These are phyloP conservation scores for Lethenteron reissneri DNA, from an alignment of 2,113 vertebrate genomes.

Conservation along the genomic window DNA sequence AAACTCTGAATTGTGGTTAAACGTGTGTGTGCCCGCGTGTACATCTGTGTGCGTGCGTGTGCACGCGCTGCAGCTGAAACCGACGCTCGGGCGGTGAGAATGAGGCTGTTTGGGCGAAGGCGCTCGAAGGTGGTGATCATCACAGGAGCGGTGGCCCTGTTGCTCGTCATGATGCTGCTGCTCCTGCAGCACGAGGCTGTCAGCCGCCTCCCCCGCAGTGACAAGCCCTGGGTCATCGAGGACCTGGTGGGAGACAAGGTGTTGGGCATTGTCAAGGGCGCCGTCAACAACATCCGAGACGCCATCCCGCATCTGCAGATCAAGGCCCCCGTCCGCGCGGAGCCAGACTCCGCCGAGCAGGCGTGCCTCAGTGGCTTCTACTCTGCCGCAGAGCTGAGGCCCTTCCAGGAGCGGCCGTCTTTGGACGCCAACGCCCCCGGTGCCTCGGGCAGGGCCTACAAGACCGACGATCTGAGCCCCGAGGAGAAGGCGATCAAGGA, in stretches of 20 bases:
- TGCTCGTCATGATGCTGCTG: not conserved
- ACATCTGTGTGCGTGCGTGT: too few species aligned
- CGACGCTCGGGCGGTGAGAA: not conserved
- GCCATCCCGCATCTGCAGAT: conserved; percentile 94
- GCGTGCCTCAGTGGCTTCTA: conserved; percentile 59
- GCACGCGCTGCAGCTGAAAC: too few species aligned
- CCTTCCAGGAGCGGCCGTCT: conserved; percentile 45
- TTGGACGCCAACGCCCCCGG: conserved; percentile 60
- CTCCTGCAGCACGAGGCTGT: not conserved
- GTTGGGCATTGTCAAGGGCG: conserved; percentile 61
- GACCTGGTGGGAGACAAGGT: conserved; percentile 33
- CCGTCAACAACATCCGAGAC: conserved; percentile 74
- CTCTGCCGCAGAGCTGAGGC: conserved; percentile 51
- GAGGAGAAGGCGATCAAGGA: conserved; percentile 70
- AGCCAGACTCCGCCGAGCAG: conserved; percentile 22
- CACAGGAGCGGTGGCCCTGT: not conserved
- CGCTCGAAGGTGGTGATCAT: not conserved
- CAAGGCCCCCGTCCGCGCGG: conserved; percentile 43
- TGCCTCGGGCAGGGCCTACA: conserved; percentile 63
- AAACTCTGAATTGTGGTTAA: too few species aligned
- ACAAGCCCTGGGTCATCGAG: not conserved
- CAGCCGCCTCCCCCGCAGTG: not conserved
- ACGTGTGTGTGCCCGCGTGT: too few species aligned
- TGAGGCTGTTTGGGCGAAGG: not conserved
- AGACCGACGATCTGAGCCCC: conserved; percentile 32